Percentiles rank a stretch among this genome's conserved stretches.
Conservation (phyloP, 2,113 vertebrate species). For the Catharus minimus region DNA sequence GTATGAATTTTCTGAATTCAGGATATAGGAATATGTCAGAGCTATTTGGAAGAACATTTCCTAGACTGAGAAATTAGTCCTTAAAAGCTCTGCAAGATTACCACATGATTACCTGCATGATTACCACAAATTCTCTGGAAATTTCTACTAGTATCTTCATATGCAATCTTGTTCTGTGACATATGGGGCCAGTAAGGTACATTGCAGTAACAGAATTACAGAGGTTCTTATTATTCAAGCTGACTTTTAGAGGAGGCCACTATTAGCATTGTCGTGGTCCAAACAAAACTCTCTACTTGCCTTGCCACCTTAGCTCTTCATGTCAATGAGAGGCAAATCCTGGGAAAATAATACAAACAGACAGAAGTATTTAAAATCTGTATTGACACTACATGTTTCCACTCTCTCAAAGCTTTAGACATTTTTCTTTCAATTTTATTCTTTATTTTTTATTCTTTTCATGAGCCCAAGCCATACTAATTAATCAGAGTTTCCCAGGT, state of each 20-base stretch:
- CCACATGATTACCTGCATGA: background rate
- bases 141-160: background rate
- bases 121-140: background rate
- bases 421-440: slow-evolving; percentile 65
- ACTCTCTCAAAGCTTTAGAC: slow-evolving; percentile 55
- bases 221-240: background rate
- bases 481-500: slow-evolving; percentile 75
- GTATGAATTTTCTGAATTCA: background rate
- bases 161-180: background rate
- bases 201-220: background rate
- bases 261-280: background rate
- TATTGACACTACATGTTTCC: slow-evolving; percentile 51
- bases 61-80: background rate
- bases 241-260: background rate
- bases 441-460: slow-evolving; percentile 53
- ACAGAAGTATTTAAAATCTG: slow-evolving; percentile 70
- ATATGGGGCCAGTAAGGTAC: background rate
- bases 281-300: slow-evolving; percentile 49
- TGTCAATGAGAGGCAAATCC: slow-evolving; percentile 53
- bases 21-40: background rate
- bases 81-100: background rate
- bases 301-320: slow-evolving; percentile 15
- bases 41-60: background rate
- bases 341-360: slow-evolving; percentile 76
- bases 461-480: slow-evolving; percentile 67